Base-by-base conservation (phyloP, 1,140 invertebrate species). In the Pseudomyrmex gracilis region DNA sequence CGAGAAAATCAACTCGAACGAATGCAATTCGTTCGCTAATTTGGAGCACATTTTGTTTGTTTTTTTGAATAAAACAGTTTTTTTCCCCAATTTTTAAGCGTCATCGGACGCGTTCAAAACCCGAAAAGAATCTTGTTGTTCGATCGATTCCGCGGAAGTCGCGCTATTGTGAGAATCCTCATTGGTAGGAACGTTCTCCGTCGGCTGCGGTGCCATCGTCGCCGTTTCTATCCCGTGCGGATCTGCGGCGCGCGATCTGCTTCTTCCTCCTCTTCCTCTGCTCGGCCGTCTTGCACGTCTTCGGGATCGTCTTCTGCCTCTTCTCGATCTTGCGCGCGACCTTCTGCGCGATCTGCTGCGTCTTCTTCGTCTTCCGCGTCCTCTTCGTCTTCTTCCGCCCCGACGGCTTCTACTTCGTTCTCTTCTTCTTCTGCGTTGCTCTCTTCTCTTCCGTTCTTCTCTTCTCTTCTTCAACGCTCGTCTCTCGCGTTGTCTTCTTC, bases 101-200 rank as follows among this genome's bases (percentile, higher is more conserved):
- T 20, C 45, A 58, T 24, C 57, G 22, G 45, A 7, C 55, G 55
- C 53, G 4, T 22, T 43, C 9, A 5, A 43, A n/a, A 22, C 12
- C 51, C 5, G 17, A 34, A n/a, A 2, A 58, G 53, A 45, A 63
- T 71, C 57, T 55, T 34, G 76, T 45, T 2, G 53, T 9, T 70
- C 74, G 9, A 34, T 24, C 1, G 73, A 73, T n/a, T 34, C 34
- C 34, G 45, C 20, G 12, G 64, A 74, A 12, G 70, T 76, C 17
- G 53, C 34, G 85, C 68, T 84, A 2, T 24, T 51, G 3, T 3
- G 53, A 24, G 7, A 24, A 8, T 71, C 80, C 34, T 82, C 82
- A 17, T 61, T 66, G 49, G 13, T 49, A 43, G 49, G 63, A 68
- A 22, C 7, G 22, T 68, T 85, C 13, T 15, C 49, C 47, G 15